These are phyloP conservation scores for Urocitellus parryii DNA, from an alignment of 2,113 vertebrate species.

Conservation along the genomic window DNA sequence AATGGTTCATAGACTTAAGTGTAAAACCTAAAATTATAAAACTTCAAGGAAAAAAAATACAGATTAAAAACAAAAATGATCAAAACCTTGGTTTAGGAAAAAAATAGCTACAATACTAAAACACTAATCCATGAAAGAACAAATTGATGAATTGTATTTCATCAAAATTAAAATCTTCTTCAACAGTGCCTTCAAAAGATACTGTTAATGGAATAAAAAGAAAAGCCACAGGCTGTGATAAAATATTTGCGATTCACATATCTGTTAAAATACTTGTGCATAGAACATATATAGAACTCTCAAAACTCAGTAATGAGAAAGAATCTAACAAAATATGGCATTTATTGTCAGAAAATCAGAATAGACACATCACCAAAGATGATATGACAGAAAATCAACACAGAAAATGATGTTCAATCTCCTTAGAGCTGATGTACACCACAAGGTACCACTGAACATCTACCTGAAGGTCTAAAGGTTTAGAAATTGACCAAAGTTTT, in stretches of 20 bases:
- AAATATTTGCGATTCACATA: not conserved
- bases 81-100: not conserved
- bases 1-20: not conserved
- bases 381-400: not conserved
- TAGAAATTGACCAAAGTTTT: not conserved
- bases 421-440: not conserved
- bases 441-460: not conserved
- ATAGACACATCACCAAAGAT: not conserved
- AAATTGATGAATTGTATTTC: not conserved
- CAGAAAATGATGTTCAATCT: not conserved
- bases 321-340: not conserved
- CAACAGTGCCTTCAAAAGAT: not conserved
- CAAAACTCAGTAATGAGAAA: not conserved
- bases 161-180: constrained; percentile 47
- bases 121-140: not conserved
- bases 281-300: not conserved
- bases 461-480: not conserved
- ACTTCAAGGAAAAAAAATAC: not conserved
- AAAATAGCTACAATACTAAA: not conserved
- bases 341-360: not conserved
- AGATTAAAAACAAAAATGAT: not conserved
- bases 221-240: not conserved
- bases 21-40: not conserved
- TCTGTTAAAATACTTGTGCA: not conserved
- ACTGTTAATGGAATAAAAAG: not conserved